Base-by-base conservation (phyloP, 2,113 vertebrate genomes). In the Megaleporinus macrocephalus region DNA sequence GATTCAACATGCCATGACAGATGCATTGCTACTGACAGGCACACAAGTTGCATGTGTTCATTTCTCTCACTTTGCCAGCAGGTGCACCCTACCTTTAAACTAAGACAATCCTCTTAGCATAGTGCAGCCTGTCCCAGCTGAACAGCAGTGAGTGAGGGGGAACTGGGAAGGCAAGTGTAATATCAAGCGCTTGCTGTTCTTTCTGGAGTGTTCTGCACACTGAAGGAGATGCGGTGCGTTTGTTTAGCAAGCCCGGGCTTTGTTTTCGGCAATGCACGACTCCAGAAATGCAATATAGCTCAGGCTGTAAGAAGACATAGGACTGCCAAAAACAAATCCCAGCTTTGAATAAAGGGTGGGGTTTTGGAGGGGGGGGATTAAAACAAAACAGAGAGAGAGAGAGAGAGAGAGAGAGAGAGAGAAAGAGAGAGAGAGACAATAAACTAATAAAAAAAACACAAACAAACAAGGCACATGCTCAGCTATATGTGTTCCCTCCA, bases 201-300 rank as follows among this genome's bases (percentile, higher is more conserved):
- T 76, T 55, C 33, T 1, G 5, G 11, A 29, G 33, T 33, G 51
- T 80, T 72, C 72, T 55, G 68, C 53, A 12, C 66, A 69, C 4
- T 30, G 57, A 27, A 30, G 36, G 73, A 80, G 30, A 47, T 24
- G 44, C 63, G 69, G 16, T 30, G 41, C 86, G 77, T 83, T 80
- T 82, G 79, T 85, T 86, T 82, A 84, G 68, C 68, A 80, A 80
- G 74, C 73, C 44, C 18, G 18, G 33, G 83, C 63, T 83, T 86
- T 89, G 84, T 90, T 90, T 87, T 70, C 61, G 82, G 81, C 72
- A 82, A 57, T 57, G 87, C 76, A 81, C 78, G 84, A 76, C 74
- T 55, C 78, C 71, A 55, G 57, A 81, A 65, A 86, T 27, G 22
- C 30, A 65, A 10, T 73, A 59, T 41, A 41, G n/a, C 71, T 15